phyloP scores from a whole-genome alignment of 1,140 invertebrate genomes.

The Trinorchestia longiramus region DNA sequence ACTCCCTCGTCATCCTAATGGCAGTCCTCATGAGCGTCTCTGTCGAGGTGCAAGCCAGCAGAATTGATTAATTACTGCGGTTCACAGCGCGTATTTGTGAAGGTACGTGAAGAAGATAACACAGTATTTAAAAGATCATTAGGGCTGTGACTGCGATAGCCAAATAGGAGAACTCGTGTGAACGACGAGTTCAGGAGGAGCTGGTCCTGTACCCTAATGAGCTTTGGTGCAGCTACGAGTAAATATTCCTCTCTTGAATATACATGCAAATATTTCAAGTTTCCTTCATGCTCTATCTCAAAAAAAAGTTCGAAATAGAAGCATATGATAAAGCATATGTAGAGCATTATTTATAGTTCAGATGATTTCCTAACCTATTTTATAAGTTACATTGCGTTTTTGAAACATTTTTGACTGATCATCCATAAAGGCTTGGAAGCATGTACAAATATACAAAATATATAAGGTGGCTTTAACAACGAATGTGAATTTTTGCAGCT shows the following conservation, averaged over 20 bases:
- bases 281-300: neutral
- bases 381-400: neutral
- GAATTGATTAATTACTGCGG: neutral
- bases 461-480: no score
- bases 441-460: no score
- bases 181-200: neutral
- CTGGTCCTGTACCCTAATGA: neutral
- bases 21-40: neutral
- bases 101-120: slow-evolving; percentile 28
- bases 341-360: neutral
- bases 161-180: neutral
- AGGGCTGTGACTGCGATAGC: slow-evolving; percentile 4
- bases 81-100: neutral
- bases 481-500: no score
- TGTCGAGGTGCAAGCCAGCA: neutral
- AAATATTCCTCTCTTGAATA: neutral
- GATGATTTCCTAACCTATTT: neutral
- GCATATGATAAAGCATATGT: no score
- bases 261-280: neutral
- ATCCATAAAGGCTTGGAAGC: no score
- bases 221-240: neutral
- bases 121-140: slow-evolving; percentile 37
- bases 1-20: neutral
- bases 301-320: neutral
- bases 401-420: no score